Evolutionary conservation across 2,797 vertebrate species (phyloP).

Genomic region (Iguana delicatissima): DNA sequence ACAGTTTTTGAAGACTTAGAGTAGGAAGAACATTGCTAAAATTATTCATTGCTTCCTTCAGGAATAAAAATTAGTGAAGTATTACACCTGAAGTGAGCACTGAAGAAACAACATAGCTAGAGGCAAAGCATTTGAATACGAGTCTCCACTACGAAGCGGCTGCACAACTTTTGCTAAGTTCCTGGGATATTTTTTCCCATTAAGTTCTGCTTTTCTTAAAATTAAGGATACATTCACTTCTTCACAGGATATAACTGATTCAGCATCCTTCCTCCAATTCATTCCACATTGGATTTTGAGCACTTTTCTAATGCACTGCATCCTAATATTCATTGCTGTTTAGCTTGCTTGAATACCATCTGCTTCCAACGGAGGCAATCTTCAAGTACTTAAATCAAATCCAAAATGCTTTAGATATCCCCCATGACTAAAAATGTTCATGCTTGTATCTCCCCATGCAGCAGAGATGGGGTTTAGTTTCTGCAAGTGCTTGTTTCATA

Average conservation of each 20-base stretch:
- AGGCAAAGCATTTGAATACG: neutral
- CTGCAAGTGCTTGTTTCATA: neutral
- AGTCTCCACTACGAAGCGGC: neutral
- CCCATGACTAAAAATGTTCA: neutral
- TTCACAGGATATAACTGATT: neutral
- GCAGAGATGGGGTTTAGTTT: neutral
- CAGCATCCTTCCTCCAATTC: neutral
- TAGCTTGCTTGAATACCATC: neutral
- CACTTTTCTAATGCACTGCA: neutral
- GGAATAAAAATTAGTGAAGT: no score
- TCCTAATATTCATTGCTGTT: neutral
- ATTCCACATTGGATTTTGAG: neutral
- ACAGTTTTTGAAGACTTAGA: no score
- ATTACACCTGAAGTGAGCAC: no score
- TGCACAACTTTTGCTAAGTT: neutral
- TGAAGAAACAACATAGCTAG: neutral
- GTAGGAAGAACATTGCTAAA: no score
- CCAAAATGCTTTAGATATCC: neutral
- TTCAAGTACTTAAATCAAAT: neutral
- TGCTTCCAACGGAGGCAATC: neutral
- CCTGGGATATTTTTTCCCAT: neutral
- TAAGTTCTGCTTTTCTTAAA: constrained; percentile 61
- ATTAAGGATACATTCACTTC: neutral
- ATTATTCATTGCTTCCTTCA: no score
- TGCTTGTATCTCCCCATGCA: neutral